Base-by-base conservation (phyloP, 2,888 invertebrate species). In the Aleiodes testaceus region DNA sequence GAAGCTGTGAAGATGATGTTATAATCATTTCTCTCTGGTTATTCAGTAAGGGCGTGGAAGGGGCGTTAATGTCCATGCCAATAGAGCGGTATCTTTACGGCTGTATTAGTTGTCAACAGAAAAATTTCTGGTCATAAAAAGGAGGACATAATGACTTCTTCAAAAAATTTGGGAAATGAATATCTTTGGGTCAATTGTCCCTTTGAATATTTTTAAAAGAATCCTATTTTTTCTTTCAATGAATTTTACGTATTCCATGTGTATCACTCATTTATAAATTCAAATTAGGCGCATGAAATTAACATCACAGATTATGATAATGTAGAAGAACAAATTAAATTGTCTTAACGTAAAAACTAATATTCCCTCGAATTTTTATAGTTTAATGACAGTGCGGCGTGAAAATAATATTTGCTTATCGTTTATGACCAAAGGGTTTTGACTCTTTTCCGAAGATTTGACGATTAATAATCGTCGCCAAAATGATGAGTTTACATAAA, bases 321-420 rank as follows among this genome's bases (percentile, higher is more conserved):
- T 30, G 30, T 22, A 36, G 6, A n/a, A n/a, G 2, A 5, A 5
- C 30, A 55, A 30, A 55, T 55, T 55, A 22, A 55, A 55, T 30
- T 30, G 55, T 55, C 26, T 55, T 22, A n/a, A 55, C 55, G 9
- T 55, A 16, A 53, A 30, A 50, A 18, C 30, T 50, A 49, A 61
- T 63, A 61, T 66, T 67, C 66, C 66, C 66, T 69, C 52, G 44
- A 65, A 76, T 80, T 74, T 80, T 82, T 82, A 81, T 79, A 79
- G 77, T 79, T 79, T 83, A 83, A 83, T 83, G 81, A 83, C 80
- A 82, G 83, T 81, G 81, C 80, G 82, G 81, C 70, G 75, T 30
- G 68, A 72, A 64, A 74, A 76, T 77, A 78, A 77, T 83, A 82
- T 83, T 83, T 82, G 81, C 83, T 83, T 82, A 83, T 83, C 82